Evolutionary conservation across 2,888 invertebrate genomes (phyloP).

Genomic region (Volucella zonaria): DNA sequence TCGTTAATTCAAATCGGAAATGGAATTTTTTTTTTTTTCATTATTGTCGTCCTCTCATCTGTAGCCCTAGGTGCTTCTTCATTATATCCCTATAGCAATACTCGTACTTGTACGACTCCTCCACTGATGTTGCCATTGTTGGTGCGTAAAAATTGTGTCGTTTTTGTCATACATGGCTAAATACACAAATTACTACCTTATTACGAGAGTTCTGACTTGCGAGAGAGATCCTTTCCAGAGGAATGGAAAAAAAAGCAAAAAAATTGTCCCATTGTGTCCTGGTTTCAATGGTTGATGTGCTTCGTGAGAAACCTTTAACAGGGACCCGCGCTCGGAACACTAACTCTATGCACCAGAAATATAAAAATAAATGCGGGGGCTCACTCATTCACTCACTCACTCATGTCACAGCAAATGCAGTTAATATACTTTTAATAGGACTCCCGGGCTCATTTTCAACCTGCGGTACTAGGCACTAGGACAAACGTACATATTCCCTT

Average conservation of each 20-base stretch:
- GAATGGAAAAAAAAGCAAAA: slow-evolving; percentile 30
- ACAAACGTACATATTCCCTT: slow-evolving; percentile 39
- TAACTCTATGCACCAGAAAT: slow-evolving; percentile 51
- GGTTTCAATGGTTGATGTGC: slow-evolving; percentile 69
- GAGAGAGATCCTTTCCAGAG: slow-evolving; percentile 55
- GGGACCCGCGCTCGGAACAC: slow-evolving; percentile 58
- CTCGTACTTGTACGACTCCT: slow-evolving; percentile 35
- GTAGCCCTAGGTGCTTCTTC: slow-evolving; percentile 64
- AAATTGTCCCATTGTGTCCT: slow-evolving; percentile 72
- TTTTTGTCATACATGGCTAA: slow-evolving; percentile 76
- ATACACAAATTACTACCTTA: slow-evolving; percentile 75
- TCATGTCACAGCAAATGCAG: slow-evolving; percentile 59
- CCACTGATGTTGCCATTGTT: slow-evolving; percentile 34
- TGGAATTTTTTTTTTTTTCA: slow-evolving; percentile 47
- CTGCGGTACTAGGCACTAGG: slow-evolving; percentile 6
- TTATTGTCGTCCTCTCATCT: not conserved
- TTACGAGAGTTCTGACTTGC: slow-evolving; percentile 34
- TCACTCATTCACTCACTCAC: not conserved
- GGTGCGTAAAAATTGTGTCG: slow-evolving; percentile 67
- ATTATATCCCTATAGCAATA: slow-evolving; percentile 48
- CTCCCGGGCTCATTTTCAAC: slow-evolving; percentile 33
- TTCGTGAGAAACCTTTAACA: slow-evolving; percentile 67
- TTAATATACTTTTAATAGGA: slow-evolving; percentile 71
- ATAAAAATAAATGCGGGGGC: slow-evolving; percentile 66
- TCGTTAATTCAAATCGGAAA: slow-evolving; percentile 74